Base-by-base conservation (phyloP, 1,140 invertebrate species). In the Caenorhabditis latens region DNA sequence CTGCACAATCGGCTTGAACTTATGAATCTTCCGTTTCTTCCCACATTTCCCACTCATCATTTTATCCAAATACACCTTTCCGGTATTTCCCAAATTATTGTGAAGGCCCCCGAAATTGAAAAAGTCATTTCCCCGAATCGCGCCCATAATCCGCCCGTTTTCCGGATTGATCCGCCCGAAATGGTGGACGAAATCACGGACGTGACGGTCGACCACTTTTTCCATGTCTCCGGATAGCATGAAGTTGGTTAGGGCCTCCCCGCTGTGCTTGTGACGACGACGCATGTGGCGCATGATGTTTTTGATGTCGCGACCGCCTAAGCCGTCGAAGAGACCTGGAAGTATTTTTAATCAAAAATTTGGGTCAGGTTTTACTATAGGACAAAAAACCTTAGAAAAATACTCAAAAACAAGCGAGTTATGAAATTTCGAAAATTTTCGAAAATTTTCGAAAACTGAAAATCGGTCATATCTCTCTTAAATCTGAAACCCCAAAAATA, bases 151-250 rank as follows among this genome's bases (percentile, higher is more conserved):
- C 53, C 90, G 90, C 40, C 91, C 91, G 19, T 92, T 92, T 53
- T 89, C 88, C 5, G 91, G 91, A 86, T 92, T 90, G 13, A 92
- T 90, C 6, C 91, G 90, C 4, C 92, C 88, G 83, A 92, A 92
- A 32, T 89, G 88, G 79, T 92, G 91, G 48, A 91, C 92, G 48
- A 91, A 92, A 46, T 91, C 89, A 24, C 92, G 90, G 24, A 92
- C 92, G 21, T 92, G 83, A 48, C 90, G 89, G 48, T 91, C 91
- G n/a, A 92, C 91, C 40, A 91, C 82, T 24, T 92, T 89, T 65
- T 89, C 89, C 19, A 92, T 88, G 11, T 91, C 90, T 58, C 91
- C 91, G 32, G 71, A 79, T 0, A 79, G n/a, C 71, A 79, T 79
- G 21, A 79, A 79, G n/a, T 79, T 79, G 4, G 71, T 50, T 6